These are phyloP conservation scores for Grus americana DNA, from an alignment of 2,113 vertebrate species.

Conservation along the genomic window DNA sequence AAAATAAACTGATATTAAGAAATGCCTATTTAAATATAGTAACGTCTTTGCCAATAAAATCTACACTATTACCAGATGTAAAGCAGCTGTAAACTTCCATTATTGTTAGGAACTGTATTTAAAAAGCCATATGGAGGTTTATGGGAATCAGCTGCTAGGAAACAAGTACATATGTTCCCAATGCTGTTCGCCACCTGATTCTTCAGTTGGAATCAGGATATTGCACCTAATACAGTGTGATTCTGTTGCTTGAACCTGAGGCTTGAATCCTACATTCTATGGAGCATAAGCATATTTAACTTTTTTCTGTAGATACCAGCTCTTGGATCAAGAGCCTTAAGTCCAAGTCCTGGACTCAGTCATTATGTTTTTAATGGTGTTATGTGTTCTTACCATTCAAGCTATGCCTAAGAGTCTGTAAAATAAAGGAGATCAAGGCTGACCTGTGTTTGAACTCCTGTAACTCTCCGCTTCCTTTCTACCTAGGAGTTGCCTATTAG, in stretches of 20 bases:
- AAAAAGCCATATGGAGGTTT: constrained; percentile 12
- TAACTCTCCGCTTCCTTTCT: not conserved
- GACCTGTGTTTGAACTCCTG: not conserved
- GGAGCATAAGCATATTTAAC: not conserved
- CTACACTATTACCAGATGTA: not conserved
- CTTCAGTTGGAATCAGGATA: not conserved
- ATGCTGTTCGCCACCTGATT: not conserved
- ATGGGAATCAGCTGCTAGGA: constrained; percentile 14
- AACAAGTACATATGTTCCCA: not conserved
- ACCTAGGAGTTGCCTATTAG: not conserved
- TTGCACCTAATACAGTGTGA: not conserved
- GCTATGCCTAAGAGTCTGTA: not conserved
- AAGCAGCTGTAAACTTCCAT: not conserved
- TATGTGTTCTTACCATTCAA: not conserved
- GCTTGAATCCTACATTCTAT: not conserved
- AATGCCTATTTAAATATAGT: not conserved
- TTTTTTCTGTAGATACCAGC: not conserved
- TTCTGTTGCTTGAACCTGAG: not conserved
- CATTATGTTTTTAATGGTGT: not conserved
- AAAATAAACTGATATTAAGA: not conserved
- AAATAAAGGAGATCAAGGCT: not conserved
- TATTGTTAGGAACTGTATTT: constrained; percentile 13
- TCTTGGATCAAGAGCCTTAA: not conserved
- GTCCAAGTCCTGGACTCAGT: not conserved
- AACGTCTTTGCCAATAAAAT: not conserved